Evolutionary conservation across 2,113 vertebrate genomes (phyloP).

Genomic region (Malurus elegans): DNA sequence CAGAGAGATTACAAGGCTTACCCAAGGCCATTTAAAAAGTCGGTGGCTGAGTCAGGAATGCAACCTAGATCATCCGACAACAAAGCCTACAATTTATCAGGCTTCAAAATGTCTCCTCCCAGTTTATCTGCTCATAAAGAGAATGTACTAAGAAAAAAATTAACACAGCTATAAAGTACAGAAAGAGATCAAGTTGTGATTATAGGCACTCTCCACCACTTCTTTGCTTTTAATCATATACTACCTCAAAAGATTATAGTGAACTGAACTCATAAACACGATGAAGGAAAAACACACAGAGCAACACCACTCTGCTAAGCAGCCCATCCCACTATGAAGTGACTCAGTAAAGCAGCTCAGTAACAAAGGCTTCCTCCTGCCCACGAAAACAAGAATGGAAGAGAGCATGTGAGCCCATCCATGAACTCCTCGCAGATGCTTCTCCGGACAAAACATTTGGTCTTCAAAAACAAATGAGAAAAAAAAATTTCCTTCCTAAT

Average conservation of each 20-base stretch:
- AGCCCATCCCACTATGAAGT: background rate
- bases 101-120: background rate
- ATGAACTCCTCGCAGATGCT: background rate
- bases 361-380: constrained; percentile 19
- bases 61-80: background rate
- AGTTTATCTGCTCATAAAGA: background rate
- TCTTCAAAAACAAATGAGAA: background rate
- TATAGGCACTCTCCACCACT: background rate
- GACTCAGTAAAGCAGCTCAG: constrained; percentile 30
- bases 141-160: background rate
- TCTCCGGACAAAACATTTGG: background rate
- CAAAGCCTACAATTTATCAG: background rate
- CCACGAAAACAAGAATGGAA: background rate
- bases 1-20: background rate
- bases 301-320: background rate
- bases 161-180: background rate
- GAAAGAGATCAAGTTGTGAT: background rate
- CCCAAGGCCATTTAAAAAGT: background rate
- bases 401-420: background rate
- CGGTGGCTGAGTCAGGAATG: background rate
- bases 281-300: background rate
- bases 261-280: background rate
- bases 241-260: background rate
- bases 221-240: background rate
- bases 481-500: background rate